phyloP scores from a whole-genome alignment of 2,113 vertebrate species.

The Sciurus niger region DNA sequence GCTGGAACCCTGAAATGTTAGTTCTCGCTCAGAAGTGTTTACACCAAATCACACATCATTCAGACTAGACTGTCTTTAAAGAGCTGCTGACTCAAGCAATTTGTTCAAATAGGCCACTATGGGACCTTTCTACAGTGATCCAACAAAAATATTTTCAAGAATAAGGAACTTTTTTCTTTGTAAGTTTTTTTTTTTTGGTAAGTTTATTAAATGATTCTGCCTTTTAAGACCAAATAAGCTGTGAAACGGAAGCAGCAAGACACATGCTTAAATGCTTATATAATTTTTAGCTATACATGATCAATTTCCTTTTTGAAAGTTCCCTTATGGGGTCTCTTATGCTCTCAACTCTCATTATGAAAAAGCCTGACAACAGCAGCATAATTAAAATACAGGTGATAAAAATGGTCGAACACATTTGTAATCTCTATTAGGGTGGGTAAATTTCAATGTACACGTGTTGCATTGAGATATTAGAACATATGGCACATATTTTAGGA shows the following conservation, averaged over 20 bases:
- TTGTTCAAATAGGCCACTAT: constrained; percentile 26
- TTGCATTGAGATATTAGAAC: not conserved
- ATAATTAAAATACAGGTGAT: constrained; percentile 10
- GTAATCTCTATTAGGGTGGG: not conserved
- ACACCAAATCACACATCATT: constrained; percentile 33
- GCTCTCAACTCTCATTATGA: not conserved
- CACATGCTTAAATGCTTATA: not conserved
- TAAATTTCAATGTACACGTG: not conserved
- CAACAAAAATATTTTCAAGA: constrained; percentile 67
- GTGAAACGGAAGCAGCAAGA: constrained; percentile 28
- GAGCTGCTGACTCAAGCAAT: constrained; percentile 15
- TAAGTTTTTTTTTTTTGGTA: constrained; percentile 22
- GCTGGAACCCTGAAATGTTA: not conserved
- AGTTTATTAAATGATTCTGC: constrained; percentile 64
- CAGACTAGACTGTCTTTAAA: not conserved
- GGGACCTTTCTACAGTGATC: not conserved
- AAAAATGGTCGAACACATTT: not conserved
- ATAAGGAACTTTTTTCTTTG: not conserved
- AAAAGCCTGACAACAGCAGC: not conserved
- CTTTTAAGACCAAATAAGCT: constrained; percentile 43
- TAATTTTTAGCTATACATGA: not conserved
- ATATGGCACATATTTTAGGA: not conserved
- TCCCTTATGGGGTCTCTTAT: not conserved
- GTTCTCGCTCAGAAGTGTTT: constrained; percentile 22
- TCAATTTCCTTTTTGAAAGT: constrained; percentile 6